Conservation (phyloP, 2,113 vertebrate species). For the Amia ocellicauda region DNA sequence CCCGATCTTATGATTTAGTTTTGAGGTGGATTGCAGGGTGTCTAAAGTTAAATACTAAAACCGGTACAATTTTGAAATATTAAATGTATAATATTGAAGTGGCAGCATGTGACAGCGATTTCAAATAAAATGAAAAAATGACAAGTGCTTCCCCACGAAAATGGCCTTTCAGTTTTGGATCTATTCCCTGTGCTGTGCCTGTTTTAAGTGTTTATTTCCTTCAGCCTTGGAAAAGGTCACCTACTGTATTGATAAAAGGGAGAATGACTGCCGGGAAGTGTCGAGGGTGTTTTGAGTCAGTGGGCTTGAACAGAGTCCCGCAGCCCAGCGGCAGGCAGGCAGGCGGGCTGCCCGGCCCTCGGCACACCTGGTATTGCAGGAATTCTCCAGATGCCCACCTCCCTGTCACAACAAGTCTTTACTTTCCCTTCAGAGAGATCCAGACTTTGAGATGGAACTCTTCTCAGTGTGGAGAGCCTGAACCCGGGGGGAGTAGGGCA, state of each 20-base stretch:
- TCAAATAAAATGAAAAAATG: constrained; percentile 32
- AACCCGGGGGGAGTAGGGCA: too few relatives aligned
- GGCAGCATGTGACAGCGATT: too few relatives aligned
- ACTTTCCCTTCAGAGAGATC: background rate
- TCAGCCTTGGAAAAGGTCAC: constrained; percentile 47
- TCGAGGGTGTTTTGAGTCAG: too few relatives aligned
- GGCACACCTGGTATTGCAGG: background rate
- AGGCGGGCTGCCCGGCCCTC: background rate
- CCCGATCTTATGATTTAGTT: too few relatives aligned
- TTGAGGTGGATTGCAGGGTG: too few relatives aligned
- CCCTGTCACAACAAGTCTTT: background rate
- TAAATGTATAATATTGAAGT: too few relatives aligned
- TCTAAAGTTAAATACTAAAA: too few relatives aligned
- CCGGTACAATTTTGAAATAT: too few relatives aligned
- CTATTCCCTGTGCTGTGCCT: background rate
- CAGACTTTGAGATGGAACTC: background rate
- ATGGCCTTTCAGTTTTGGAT: constrained; percentile 43
- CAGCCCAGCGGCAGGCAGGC: background rate
- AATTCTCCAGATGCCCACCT: background rate
- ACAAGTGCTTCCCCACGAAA: constrained; percentile 31
- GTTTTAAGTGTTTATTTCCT: background rate
- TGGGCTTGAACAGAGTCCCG: background rate
- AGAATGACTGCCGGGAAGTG: background rate
- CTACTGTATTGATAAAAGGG: constrained; percentile 25
- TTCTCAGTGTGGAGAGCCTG: too few relatives aligned